phyloP scores from a whole-genome alignment of 2,113 vertebrate genomes.

The Chlamydotis undulata region DNA sequence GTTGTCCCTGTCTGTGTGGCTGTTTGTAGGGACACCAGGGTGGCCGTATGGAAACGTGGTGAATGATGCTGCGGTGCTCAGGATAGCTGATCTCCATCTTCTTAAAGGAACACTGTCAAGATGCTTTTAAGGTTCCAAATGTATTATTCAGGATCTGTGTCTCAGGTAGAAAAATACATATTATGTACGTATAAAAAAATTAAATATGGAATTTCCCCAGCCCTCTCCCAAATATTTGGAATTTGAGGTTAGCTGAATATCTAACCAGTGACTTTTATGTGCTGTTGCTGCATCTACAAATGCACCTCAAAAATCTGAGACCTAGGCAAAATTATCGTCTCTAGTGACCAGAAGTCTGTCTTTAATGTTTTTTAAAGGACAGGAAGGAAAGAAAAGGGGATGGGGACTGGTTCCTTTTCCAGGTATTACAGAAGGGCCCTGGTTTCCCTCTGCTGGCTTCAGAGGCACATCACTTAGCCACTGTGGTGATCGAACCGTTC shows the following conservation, averaged over 20 bases:
- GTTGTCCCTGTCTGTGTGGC: constrained; percentile 66
- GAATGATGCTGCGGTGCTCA: background rate
- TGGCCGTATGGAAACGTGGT: background rate
- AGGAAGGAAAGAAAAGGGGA: background rate
- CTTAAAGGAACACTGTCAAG: constrained; percentile 8
- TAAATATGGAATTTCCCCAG: background rate
- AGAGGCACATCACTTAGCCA: background rate
- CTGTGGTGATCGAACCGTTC: background rate
- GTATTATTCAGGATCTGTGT: background rate
- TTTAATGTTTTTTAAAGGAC: background rate
- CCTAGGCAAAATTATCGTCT: background rate
- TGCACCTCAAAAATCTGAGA: background rate
- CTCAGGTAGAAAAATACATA: background rate
- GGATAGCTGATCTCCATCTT: background rate
- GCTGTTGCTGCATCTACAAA: background rate
- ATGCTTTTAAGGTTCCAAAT: background rate
- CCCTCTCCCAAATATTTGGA: background rate
- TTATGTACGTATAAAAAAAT: background rate
- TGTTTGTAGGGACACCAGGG: background rate
- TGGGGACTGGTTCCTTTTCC: background rate
- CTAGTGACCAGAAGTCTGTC: background rate
- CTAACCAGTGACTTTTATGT: background rate
- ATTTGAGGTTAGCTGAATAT: background rate
- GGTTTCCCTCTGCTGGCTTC: background rate
- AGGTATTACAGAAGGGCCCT: background rate